phyloP scores from a whole-genome alignment of 2,113 vertebrate genomes.

The Plectropomus leopardus region DNA sequence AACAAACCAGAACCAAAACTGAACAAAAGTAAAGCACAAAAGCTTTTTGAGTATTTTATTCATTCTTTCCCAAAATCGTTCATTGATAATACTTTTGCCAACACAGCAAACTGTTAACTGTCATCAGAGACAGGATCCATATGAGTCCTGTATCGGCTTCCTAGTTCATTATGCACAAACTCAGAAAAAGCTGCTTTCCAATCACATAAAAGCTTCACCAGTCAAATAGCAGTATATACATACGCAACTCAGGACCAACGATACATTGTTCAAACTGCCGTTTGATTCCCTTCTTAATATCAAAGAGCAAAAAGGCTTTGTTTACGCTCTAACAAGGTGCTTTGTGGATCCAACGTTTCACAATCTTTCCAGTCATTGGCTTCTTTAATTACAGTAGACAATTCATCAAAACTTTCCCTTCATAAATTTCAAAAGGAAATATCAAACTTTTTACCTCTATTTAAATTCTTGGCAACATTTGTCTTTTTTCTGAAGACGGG shows the following conservation, averaged over 20 bases:
- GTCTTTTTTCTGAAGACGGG: conserved; percentile 37
- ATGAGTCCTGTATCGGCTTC: conserved; percentile 69
- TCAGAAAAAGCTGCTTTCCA: conserved; percentile 59
- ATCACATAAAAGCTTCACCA: conserved; percentile 68
- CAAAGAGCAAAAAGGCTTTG: conserved; percentile 66
- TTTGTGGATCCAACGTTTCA: conserved; percentile 41
- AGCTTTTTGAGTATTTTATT: conserved; percentile 62
- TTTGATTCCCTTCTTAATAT: conserved; percentile 58
- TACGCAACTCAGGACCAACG: conserved; percentile 53
- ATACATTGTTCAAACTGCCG: conserved; percentile 30
- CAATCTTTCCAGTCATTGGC: conserved; percentile 54
- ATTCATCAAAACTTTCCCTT: conserved; percentile 35
- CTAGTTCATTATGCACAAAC: conserved; percentile 69
- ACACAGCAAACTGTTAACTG: conserved; percentile 66
- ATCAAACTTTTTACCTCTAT: conserved; percentile 34
- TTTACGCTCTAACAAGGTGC: conserved; percentile 76
- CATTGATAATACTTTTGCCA: conserved; percentile 59
- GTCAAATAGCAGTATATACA: conserved; percentile 75
- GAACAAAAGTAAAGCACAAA: conserved; percentile 4
- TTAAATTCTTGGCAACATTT: conserved; percentile 67
- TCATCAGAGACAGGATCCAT: conserved; percentile 74
- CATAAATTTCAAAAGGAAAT: conserved; percentile 38
- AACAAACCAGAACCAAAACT: background rate
- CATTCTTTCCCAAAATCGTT: conserved; percentile 58
- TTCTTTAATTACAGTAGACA: conserved; percentile 36